Base-by-base conservation (phyloP, 1,140 invertebrate species). In the Caenorhabditis inopinata region DNA sequence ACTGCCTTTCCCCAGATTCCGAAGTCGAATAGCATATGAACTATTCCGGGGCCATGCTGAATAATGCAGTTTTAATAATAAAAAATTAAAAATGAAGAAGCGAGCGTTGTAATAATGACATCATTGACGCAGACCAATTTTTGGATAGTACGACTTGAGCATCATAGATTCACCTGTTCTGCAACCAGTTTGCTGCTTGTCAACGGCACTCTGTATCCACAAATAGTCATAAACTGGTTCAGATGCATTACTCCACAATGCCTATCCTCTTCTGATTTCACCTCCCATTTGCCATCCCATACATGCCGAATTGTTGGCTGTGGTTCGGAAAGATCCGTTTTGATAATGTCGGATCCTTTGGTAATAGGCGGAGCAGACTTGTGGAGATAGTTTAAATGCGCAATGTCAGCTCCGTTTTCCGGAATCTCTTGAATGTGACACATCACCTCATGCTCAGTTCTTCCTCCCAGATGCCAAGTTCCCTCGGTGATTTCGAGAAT, bases 391-490 rank as follows among this genome's bases (percentile, higher is more conserved):
- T 91, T 91, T 12, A 96, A 90, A 87, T 96, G 95, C 0, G 93
- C 92, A 1, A 93, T 90, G 87, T 96, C 95, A 0, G 94, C 93
- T 0, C 94, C 95, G 85, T 96, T 96, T 89, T 96, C 94, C 0
- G 94, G 94, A 49, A 96, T 94, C 86, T 96, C 95, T 93, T 96
- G 89, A 11, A 91, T 89, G 80, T 91, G 90, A 82, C 90, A 89
- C 53, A 90, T 93, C 48, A 95, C 27, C 27, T 81, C 79, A 45
- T 81, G 79, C n/a, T 81, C 51, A 25, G 74, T 76, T 68, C 73
- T 53, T 27, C 79, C 74, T 14, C 74, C 48, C 14, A 35, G 94
- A 1, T 88, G 88, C 92, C 92, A 94, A 5, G 87, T 83, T 0
- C 92, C 91, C 9, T 86, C 87, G 2, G 89, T 83, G 7, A 93